Percentiles rank a stretch among this genome's conserved stretches.
Conservation (phyloP, 2,888 invertebrate genomes). For the Cephonodes hylas region DNA sequence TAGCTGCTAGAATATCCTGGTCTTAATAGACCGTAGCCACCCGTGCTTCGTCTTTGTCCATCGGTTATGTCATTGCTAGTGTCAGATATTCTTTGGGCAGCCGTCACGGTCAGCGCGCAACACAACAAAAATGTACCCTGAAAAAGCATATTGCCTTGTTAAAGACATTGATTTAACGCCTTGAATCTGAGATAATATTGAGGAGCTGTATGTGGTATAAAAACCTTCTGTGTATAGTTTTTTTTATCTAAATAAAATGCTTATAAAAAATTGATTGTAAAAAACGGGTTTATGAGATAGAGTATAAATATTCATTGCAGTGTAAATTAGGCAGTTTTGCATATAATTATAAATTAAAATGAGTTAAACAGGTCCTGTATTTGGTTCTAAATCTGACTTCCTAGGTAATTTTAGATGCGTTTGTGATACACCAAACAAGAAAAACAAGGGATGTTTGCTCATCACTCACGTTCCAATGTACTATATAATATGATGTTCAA, state of each 20-base stretch:
- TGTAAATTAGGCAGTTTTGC: no score
- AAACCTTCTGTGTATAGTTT: not conserved
- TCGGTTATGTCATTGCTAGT: constrained; percentile 43
- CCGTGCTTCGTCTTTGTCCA: constrained; percentile 46
- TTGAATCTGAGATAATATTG: not conserved
- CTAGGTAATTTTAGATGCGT: no score
- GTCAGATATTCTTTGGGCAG: constrained; percentile 52
- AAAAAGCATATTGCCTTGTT: constrained; percentile 29
- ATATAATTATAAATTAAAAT: not conserved
- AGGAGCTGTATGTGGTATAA: not conserved
- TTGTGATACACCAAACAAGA: no score
- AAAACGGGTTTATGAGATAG: no score
- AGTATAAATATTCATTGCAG: no score
- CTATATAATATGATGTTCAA: no score
- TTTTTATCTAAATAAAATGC: no score
- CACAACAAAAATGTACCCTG: constrained; percentile 56
- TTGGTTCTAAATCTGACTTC: no score
- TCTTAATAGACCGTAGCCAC: constrained; percentile 61
- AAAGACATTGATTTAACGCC: constrained; percentile 19
- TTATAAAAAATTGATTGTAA: no score
- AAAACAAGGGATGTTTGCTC: no score
- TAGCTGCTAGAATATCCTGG: constrained; percentile 44
- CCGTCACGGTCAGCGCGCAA: constrained; percentile 52
- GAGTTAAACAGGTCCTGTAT: not conserved
- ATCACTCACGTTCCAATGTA: no score